Evolutionary conservation across 2,888 invertebrate genomes (phyloP).

Genomic region (Tanaodytes sp.): DNA sequence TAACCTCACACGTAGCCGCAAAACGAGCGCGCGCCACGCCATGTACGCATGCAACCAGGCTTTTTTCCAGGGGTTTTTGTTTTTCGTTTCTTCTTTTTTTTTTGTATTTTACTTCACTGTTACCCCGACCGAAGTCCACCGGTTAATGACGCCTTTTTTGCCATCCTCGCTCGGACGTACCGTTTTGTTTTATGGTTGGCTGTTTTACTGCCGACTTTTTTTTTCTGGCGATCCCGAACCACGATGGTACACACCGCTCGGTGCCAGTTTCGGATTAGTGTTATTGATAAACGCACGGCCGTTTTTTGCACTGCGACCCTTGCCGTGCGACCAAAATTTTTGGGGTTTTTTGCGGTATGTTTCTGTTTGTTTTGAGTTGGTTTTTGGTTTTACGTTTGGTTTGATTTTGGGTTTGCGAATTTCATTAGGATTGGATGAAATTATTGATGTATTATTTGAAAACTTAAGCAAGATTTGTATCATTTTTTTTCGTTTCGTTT

Average conservation of each 20-base stretch:
- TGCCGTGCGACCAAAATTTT: too few species aligned
- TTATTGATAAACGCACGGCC: conserved; percentile 12
- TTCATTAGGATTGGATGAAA: too few species aligned
- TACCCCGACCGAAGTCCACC: too few species aligned
- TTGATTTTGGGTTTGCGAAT: too few species aligned
- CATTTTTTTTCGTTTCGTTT: neutral
- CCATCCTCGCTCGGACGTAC: too few species aligned
- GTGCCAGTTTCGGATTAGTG: conserved; percentile 10
- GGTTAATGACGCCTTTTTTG: too few species aligned
- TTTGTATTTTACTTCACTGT: neutral
- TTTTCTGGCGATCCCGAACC: neutral
- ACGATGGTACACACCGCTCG: neutral
- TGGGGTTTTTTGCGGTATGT: conserved; percentile 17
- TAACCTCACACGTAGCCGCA: conserved; percentile 52
- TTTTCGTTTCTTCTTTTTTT: neutral
- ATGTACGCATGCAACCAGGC: neutral
- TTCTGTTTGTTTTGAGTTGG: conserved; percentile 9
- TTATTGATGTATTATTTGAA: too few species aligned
- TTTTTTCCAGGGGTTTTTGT: conserved; percentile 52
- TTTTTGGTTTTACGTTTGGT: conserved; percentile 6
- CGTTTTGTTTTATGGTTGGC: conserved; percentile 5
- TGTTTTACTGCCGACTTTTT: conserved; percentile 10
- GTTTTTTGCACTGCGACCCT: too few species aligned
- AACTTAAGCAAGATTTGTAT: neutral
- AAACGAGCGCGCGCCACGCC: neutral